phyloP scores from a whole-genome alignment of 2,113 vertebrate genomes.

The Periophthalmus modestus region DNA sequence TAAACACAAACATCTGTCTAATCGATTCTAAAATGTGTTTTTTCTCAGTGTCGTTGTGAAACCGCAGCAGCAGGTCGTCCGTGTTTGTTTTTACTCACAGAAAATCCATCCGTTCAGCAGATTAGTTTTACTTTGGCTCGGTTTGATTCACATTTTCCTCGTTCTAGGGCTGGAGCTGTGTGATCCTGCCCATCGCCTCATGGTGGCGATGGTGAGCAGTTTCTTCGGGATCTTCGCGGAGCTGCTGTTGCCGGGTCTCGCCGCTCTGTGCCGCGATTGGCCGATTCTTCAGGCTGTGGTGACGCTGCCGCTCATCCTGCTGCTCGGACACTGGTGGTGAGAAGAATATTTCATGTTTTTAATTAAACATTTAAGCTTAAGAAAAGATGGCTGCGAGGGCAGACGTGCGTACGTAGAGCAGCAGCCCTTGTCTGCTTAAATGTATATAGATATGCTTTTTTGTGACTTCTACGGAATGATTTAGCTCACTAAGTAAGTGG shows the following conservation, averaged over 20 bases:
- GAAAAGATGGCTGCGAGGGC: too few species aligned
- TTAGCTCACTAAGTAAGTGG: too few species aligned
- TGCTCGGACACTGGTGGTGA: constrained; percentile 88
- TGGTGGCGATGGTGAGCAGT: constrained; percentile 79
- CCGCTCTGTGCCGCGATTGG: constrained; percentile 81
- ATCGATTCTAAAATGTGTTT: not conserved
- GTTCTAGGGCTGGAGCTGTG: constrained; percentile 86
- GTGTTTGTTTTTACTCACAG: constrained; percentile 6
- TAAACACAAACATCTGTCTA: not conserved
- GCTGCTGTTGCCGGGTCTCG: constrained; percentile 84
- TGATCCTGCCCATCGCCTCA: constrained; percentile 80
- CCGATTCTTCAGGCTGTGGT: constrained; percentile 83
- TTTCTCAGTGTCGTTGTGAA: not conserved
- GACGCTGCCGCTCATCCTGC: constrained; percentile 78
- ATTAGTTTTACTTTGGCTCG: constrained; percentile 11
- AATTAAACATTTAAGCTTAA: too few species aligned
- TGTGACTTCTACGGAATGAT: too few species aligned
- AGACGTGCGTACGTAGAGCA: too few species aligned
- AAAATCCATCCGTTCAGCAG: constrained; percentile 5
- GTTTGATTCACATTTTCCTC: constrained; percentile 10
- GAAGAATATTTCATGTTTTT: too few species aligned
- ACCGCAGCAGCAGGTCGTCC: not conserved
- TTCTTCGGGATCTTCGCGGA: constrained; percentile 84
- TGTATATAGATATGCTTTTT: too few species aligned
- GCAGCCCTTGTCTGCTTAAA: too few species aligned